Percentiles rank a stretch among this genome's conserved stretches.
Evolutionary conservation across 92 coral and sea anemone species (phyloP).

Genomic region (Galaxea fascicularis): DNA sequence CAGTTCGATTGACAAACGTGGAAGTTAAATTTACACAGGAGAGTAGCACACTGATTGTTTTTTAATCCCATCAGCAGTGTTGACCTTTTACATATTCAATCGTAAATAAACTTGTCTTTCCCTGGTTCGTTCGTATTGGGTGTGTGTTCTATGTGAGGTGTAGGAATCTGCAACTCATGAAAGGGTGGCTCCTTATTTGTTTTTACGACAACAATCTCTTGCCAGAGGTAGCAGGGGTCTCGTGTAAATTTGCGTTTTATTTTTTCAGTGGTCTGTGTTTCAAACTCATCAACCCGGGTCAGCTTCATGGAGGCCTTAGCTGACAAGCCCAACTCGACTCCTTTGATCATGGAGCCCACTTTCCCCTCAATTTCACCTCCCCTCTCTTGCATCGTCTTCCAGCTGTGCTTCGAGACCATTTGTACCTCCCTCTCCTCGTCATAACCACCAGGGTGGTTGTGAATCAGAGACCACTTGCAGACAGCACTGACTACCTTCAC

Average conservation of each 20-base stretch:
- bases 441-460: conserved; percentile 12
- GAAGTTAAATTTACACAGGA: too few relatives aligned
- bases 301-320: conserved; percentile 33
- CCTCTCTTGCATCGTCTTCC: conserved; percentile 38
- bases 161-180: conserved; percentile 27
- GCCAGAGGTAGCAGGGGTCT: conserved; percentile 56
- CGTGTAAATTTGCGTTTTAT: conserved; percentile 28
- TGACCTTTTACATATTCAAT: too few relatives aligned
- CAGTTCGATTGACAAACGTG: too few relatives aligned
- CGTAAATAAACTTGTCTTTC: conserved; percentile 9
- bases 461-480: neutral
- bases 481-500: neutral
- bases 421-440: neutral
- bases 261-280: conserved; percentile 19
- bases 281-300: conserved; percentile 53
- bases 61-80: too few relatives aligned
- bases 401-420: conserved; percentile 38
- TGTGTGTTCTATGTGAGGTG: conserved; percentile 10
- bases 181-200: conserved; percentile 36
- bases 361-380: conserved; percentile 3
- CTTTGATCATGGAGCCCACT: conserved; percentile 39
- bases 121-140: neutral
- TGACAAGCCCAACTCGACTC: conserved; percentile 38
- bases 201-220: conserved; percentile 53
- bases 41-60: too few relatives aligned